Evolutionary conservation across 2,888 invertebrate species (phyloP).

Genomic region (Urechis unicinctus): DNA sequence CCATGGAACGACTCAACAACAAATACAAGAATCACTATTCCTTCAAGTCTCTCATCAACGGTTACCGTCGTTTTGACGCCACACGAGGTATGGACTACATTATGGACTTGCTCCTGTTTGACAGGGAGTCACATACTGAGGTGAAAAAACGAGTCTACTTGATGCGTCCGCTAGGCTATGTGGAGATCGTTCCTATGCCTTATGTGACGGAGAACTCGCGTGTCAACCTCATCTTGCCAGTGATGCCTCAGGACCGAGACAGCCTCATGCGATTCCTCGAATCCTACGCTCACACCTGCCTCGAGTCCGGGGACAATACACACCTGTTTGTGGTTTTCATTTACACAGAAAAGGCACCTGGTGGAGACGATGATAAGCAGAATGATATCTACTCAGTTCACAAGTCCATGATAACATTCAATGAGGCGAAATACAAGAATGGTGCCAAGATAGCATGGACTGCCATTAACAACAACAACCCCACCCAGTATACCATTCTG

Average conservation of each 20-base stretch:
- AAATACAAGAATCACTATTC: constrained; percentile 30
- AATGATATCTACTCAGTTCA: constrained; percentile 56
- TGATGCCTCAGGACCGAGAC: constrained; percentile 54
- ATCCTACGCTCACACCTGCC: constrained; percentile 66
- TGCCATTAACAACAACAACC: constrained; percentile 35
- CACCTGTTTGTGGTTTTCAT: constrained; percentile 69
- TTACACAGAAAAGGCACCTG: constrained; percentile 24
- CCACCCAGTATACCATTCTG: constrained; percentile 58
- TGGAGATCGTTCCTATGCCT: constrained; percentile 84
- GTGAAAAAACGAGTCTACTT: constrained; percentile 63
- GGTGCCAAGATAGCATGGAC: constrained; percentile 59
- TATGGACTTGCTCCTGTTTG: constrained; percentile 57
- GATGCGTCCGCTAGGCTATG: constrained; percentile 75
- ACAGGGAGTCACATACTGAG: constrained; percentile 20
- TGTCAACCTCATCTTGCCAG: constrained; percentile 69
- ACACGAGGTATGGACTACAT: constrained; percentile 79
- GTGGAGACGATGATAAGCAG: constrained; percentile 5
- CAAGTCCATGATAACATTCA: constrained; percentile 61
- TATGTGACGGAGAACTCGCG: constrained; percentile 91
- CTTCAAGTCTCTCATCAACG: constrained; percentile 58
- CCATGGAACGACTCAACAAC: constrained; percentile 30
- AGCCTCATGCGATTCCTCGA: constrained; percentile 65
- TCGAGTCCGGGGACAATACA: constrained; percentile 73
- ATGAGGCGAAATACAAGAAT: constrained; percentile 62
- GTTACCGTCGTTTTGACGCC: constrained; percentile 74